These are phyloP conservation scores for Drosophila truncata DNA, from an alignment of 1,140 invertebrate genomes.

Conservation along the genomic window DNA sequence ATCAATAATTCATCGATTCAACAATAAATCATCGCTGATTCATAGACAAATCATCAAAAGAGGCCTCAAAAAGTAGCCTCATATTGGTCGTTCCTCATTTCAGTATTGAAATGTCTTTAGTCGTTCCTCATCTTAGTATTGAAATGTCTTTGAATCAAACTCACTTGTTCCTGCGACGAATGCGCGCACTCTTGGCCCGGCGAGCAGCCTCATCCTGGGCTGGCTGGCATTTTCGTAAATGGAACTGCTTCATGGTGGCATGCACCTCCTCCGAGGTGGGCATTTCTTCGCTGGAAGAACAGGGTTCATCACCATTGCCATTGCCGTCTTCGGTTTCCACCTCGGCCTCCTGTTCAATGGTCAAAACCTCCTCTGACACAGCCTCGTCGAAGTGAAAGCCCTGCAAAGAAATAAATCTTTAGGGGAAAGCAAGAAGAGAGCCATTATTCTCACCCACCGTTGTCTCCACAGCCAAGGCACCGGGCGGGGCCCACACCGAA, in stretches of 20 bases:
- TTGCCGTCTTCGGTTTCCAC: slow-evolving; percentile 82
- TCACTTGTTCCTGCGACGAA: slow-evolving; percentile 78
- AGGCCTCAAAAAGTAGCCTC: no score
- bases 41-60: no score
- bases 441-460: slow-evolving; percentile 38
- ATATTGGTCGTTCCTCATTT: no score
- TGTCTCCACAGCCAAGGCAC: slow-evolving; percentile 48
- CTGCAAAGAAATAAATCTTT: slow-evolving; percentile 4
- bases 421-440: no score
- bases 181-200: slow-evolving; percentile 75
- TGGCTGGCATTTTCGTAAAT: slow-evolving; percentile 79
- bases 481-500: slow-evolving; percentile 73
- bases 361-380: slow-evolving; percentile 73
- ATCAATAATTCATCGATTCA: no score
- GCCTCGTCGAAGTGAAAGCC: slow-evolving; percentile 72
- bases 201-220: slow-evolving; percentile 75
- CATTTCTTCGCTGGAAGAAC: slow-evolving; percentile 68
- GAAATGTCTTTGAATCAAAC: background rate
- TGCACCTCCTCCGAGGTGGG: slow-evolving; percentile 80
- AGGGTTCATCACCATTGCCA: slow-evolving; percentile 32
- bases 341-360: slow-evolving; percentile 77
- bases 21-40: no score
- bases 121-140: no score
- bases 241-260: slow-evolving; percentile 83
- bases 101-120: no score